Conservation (phyloP, 2,888 invertebrate genomes). For the Chorisops tibialis region DNA sequence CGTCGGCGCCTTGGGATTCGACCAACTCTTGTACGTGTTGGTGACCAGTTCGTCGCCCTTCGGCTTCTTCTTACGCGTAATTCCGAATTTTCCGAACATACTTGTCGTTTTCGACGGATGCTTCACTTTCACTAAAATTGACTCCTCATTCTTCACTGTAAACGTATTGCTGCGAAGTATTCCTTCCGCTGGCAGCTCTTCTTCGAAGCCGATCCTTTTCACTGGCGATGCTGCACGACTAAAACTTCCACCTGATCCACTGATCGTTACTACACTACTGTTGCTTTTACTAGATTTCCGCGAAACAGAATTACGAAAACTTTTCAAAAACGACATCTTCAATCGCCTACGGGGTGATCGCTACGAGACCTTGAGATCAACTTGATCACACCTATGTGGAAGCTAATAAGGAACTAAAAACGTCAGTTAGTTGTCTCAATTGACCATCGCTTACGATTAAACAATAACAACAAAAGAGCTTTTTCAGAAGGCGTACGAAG, state of each 20-base stretch:
- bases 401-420: too few relatives aligned
- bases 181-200: constrained; percentile 36
- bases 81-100: constrained; percentile 47
- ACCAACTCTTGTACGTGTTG: constrained; percentile 24
- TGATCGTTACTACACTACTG: constrained; percentile 32
- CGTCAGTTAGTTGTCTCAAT: too few relatives aligned
- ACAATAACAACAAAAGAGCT: too few relatives aligned
- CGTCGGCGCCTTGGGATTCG: constrained; percentile 41
- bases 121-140: constrained; percentile 31
- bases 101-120: constrained; percentile 43
- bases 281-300: constrained; percentile 44
- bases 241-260: constrained; percentile 14
- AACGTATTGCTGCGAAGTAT: constrained; percentile 48
- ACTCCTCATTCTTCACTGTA: constrained; percentile 40
- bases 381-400: too few relatives aligned
- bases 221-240: background rate
- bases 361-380: too few relatives aligned
- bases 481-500: too few relatives aligned
- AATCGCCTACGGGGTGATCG: background rate
- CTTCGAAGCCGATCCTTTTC: background rate
- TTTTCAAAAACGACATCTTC: constrained; percentile 49
- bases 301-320: constrained; percentile 45
- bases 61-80: constrained; percentile 48
- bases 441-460: too few relatives aligned
- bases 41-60: constrained; percentile 25